Evolutionary conservation across 2,797 vertebrate species (phyloP), one percentile per base, ranked within the genome.

Genomic region (Enteromius trimaculatus): DNA sequence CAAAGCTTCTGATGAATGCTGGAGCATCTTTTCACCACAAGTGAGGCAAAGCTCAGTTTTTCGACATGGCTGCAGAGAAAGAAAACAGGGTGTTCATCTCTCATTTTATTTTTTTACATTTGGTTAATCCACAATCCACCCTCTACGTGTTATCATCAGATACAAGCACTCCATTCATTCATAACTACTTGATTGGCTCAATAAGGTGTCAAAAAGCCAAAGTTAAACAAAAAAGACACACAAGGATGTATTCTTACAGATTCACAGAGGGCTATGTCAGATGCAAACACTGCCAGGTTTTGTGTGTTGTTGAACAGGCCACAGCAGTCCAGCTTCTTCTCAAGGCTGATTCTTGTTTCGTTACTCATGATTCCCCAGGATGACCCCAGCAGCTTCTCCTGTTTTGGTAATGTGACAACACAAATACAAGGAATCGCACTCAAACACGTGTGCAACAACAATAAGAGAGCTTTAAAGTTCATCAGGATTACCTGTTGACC

Each of bases 1-100:
- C 89, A 98, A 91, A n/a, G 94, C 96, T 89, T 96, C 95, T 0
- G 95, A 93, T n/a, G 96, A 95, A 81, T 98, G 96, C 79, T 91
- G 89, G 72, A 97, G 92, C 94, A 97, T 96, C 91, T 90, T 93
- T 0, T 93, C 89, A 17, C 97, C 97, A 23, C 97, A 98, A 71
- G 91, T 91, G 58, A 26, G 77, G 88, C 96, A 97, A 0, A 0
- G 0, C 0, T 0, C 0, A 0, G 11, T 4, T 0, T 5, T 6
- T 62, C 88, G 92, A 86, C 96, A 98, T 2, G 21, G 3, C 97
- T 98, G 88, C 3, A 79, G 51, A 58, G 80, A 85, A 14, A 81
- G 5, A 86, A 39, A 80, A 14, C 72, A 64, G 71, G 31, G 82
- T 2, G 3, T 79, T 62, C n/a, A 1, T 13, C 10, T 72, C 17